Percentiles rank a stretch among this genome's conserved stretches.
Conservation (phyloP, 2,888 invertebrate genomes). For the Horisme vitalbata region DNA sequence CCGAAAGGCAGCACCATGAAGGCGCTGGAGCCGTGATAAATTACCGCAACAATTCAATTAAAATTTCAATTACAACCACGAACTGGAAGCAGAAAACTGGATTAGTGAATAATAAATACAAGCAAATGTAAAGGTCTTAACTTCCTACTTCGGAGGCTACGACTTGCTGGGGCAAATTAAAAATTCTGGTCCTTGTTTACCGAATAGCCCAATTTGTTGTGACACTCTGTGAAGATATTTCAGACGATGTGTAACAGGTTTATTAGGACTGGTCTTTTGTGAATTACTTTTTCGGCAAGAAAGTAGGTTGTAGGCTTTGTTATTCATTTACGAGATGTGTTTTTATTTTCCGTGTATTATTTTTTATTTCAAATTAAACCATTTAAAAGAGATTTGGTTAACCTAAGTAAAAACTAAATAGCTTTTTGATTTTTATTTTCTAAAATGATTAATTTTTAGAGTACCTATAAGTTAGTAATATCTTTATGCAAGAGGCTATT, state of each 20-base stretch:
- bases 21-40: slow-evolving; percentile 29
- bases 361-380: too few species aligned
- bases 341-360: too few species aligned
- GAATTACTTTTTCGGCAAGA: too few species aligned
- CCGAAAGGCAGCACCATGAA: slow-evolving; percentile 15
- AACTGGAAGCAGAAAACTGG: slow-evolving; percentile 37
- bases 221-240: slow-evolving; percentile 28
- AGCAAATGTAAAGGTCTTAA: slow-evolving; percentile 43
- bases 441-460: too few species aligned
- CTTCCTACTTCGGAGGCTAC: slow-evolving; percentile 39
- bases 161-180: slow-evolving; percentile 43
- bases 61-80: slow-evolving; percentile 39
- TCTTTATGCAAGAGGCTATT: too few species aligned
- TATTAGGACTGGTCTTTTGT: not conserved
- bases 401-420: too few species aligned
- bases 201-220: slow-evolving; percentile 33
- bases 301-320: too few species aligned
- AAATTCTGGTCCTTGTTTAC: slow-evolving; percentile 39
- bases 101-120: slow-evolving; percentile 46
- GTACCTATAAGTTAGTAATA: too few species aligned
- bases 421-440: too few species aligned
- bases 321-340: too few species aligned
- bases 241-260: slow-evolving; percentile 8
- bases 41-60: slow-evolving; percentile 36
- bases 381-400: too few species aligned